phyloP scores from a whole-genome alignment of 1,140 invertebrate species.

The Liolophura sinensis region DNA sequence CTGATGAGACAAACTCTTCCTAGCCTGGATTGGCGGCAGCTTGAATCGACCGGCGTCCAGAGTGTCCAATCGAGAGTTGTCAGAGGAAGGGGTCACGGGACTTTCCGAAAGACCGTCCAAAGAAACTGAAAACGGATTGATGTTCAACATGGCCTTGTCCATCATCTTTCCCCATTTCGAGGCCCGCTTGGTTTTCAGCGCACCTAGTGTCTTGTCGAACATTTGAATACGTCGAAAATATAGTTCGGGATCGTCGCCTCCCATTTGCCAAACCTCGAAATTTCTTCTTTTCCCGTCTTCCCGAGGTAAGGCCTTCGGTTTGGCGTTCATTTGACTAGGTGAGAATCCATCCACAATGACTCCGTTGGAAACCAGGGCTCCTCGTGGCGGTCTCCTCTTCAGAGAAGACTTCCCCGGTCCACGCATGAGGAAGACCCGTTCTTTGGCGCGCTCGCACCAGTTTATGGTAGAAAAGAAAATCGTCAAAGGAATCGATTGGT shows the following conservation, averaged over 20 bases:
- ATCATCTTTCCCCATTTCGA: constrained; percentile 38
- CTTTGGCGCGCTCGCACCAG: constrained; percentile 53
- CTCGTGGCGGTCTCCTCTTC: constrained; percentile 38
- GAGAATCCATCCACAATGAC: constrained; percentile 47
- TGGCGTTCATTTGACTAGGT: constrained; percentile 47
- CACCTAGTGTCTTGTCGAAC: constrained; percentile 26
- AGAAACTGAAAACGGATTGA: too few relatives aligned
- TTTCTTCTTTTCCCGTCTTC: constrained; percentile 18
- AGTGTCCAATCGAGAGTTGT: too few relatives aligned
- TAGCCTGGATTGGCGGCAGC: too few relatives aligned
- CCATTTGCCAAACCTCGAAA: constrained; percentile 4
- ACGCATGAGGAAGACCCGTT: constrained; percentile 40
- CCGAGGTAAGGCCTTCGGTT: constrained; percentile 29
- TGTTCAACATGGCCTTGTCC: constrained; percentile 8
- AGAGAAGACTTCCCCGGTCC: constrained; percentile 45
- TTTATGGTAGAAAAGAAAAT: constrained; percentile 43
- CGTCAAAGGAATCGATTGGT: constrained; percentile 42
- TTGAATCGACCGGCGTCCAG: too few relatives aligned
- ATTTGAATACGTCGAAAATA: constrained; percentile 40
- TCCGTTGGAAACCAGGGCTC: constrained; percentile 48
- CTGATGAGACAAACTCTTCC: too few relatives aligned
- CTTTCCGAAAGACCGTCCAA: too few relatives aligned
- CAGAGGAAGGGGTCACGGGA: too few relatives aligned
- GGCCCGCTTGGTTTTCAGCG: constrained; percentile 27
- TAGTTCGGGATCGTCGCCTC: constrained; percentile 32